phyloP scores from a whole-genome alignment of 2,888 invertebrate genomes.

The Hipparchia semele region DNA sequence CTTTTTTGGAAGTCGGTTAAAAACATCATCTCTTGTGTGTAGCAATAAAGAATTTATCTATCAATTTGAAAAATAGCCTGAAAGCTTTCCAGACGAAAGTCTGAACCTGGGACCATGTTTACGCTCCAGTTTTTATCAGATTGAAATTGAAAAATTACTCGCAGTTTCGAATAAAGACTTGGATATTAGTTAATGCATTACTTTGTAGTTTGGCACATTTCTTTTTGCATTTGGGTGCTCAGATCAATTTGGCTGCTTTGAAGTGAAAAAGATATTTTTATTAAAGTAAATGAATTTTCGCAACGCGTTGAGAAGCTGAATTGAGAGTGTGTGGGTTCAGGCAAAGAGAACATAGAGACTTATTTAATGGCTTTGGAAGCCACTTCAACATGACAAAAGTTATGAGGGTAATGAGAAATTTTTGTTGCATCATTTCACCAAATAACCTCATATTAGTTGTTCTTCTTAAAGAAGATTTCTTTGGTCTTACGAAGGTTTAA shows the following conservation, averaged over 20 bases:
- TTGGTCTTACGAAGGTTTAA: too few species aligned
- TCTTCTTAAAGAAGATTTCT: too few species aligned
- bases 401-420: too few species aligned
- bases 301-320: too few species aligned
- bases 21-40: too few species aligned
- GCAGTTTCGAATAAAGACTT: background rate
- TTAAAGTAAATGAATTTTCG: background rate
- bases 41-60: background rate
- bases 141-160: background rate
- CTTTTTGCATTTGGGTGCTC: background rate
- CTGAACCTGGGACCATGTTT: background rate
- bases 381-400: too few species aligned
- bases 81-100: conserved; percentile 5
- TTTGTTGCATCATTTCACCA: too few species aligned
- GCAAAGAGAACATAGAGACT: too few species aligned
- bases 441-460: too few species aligned
- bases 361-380: too few species aligned
- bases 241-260: background rate
- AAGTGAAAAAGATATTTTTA: background rate
- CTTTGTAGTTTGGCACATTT: background rate
- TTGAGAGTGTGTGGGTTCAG: too few species aligned
- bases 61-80: background rate
- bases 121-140: conserved; percentile 3
- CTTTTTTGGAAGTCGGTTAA: too few species aligned
- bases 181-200: background rate